These are phyloP conservation scores for Callorhinus ursinus DNA, from an alignment of 2,113 vertebrate species.

Conservation along the genomic window DNA sequence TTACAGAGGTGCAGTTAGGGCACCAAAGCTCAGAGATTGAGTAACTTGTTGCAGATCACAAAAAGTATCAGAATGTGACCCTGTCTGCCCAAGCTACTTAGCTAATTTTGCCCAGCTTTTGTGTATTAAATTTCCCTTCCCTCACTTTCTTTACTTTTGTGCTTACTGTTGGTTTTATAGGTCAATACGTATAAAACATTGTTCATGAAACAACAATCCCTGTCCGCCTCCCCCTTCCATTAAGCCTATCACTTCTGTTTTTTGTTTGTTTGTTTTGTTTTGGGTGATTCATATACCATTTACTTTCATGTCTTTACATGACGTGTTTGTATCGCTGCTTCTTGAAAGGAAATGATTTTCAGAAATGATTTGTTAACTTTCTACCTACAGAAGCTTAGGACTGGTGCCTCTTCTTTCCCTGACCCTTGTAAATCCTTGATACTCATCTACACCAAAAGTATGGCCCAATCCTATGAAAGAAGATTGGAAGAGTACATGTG, in stretches of 20 bases:
- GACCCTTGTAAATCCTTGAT: background rate
- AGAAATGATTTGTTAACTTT: slow-evolving; percentile 21
- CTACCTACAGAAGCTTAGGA: background rate
- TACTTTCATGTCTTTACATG: background rate
- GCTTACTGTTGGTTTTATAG: background rate
- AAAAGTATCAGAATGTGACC: background rate
- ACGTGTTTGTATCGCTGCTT: background rate
- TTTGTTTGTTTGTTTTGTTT: background rate
- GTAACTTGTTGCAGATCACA: background rate
- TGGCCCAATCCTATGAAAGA: background rate
- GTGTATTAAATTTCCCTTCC: background rate
- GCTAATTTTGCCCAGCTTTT: background rate
- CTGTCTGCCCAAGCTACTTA: background rate
- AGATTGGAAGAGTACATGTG: background rate
- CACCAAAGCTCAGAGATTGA: background rate
- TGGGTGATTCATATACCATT: background rate
- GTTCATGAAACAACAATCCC: background rate
- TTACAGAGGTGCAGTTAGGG: background rate
- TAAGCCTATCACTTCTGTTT: background rate
- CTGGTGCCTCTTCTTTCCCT: background rate
- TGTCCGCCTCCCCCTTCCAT: background rate
- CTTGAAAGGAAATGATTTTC: background rate
- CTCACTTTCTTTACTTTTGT: background rate
- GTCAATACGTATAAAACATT: background rate
- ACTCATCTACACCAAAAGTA: background rate